phyloP scores from a whole-genome alignment of 2,113 vertebrate genomes.

The Calyptommatus sinebrachiatus region DNA sequence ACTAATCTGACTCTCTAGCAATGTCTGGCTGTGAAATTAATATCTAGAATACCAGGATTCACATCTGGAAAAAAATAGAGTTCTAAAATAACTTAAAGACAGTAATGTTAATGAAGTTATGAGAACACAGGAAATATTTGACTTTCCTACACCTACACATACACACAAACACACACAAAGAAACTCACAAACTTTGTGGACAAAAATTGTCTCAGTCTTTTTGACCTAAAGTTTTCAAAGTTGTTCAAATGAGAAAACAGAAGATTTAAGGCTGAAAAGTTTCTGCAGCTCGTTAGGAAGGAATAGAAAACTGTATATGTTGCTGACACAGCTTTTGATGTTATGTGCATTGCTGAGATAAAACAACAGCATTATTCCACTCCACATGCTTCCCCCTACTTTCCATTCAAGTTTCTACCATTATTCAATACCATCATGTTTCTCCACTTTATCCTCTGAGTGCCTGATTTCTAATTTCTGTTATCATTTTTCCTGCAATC shows the following conservation, averaged over 20 bases:
- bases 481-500: constrained; percentile 9
- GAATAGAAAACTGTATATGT: not conserved
- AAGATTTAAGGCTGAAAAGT: not conserved
- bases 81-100: no score
- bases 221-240: not conserved
- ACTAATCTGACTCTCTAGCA: no score
- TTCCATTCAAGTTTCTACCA: not conserved
- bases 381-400: not conserved
- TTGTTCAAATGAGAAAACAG: not conserved
- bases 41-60: no score
- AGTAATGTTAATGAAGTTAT: no score
- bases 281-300: not conserved
- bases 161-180: no score
- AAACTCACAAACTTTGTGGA: not conserved
- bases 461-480: constrained; percentile 38
- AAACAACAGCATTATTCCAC: not conserved
- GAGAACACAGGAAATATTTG: no score
- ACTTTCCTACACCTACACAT: no score
- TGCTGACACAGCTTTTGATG: not conserved
- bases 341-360: not conserved
- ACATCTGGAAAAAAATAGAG: no score
- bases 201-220: not conserved
- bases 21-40: no score
- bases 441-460: not conserved
- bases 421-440: not conserved